These are phyloP conservation scores for Adelphocoris suturalis DNA, from an alignment of 2,888 invertebrate species.

Conservation along the genomic window DNA sequence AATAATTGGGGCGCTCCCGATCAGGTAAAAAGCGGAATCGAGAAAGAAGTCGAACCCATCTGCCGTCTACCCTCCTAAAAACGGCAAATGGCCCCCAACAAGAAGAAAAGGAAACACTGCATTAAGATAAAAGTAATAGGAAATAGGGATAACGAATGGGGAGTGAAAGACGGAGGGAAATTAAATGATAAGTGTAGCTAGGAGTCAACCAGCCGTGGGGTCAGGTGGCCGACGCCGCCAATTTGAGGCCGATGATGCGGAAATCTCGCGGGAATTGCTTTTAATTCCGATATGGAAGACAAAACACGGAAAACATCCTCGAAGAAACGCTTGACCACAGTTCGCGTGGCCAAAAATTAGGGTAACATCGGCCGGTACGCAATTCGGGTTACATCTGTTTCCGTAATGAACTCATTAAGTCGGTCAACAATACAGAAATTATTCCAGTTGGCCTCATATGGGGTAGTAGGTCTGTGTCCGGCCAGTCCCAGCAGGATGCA, in stretches of 20 bases:
- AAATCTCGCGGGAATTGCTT: neutral
- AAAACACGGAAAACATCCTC: neutral
- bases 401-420: conserved; percentile 29
- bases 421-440: neutral
- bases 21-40: conserved; percentile 14
- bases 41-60: conserved; percentile 2
- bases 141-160: neutral
- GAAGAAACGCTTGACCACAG: conserved; percentile 4
- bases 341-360: conserved; percentile 8
- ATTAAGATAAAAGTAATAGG: conserved; percentile 34
- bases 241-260: conserved; percentile 26
- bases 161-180: conserved; percentile 1
- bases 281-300: neutral
- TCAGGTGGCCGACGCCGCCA: conserved; percentile 28
- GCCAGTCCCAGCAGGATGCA: neutral
- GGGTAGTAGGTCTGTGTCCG: neutral
- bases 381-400: conserved; percentile 26
- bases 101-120: conserved; percentile 4
- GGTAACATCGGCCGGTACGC: neutral
- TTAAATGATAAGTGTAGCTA: neutral
- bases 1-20: neutral
- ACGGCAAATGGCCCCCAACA: neutral
- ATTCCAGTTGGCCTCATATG: conserved; percentile 4
- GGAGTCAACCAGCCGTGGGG: neutral
- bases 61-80: conserved; percentile 7